A percentile compares a stretch with the other conserved stretches of the same genome.
Evolutionary conservation across 2,888 invertebrate species (phyloP).

Genomic region (Elysia crispata): DNA sequence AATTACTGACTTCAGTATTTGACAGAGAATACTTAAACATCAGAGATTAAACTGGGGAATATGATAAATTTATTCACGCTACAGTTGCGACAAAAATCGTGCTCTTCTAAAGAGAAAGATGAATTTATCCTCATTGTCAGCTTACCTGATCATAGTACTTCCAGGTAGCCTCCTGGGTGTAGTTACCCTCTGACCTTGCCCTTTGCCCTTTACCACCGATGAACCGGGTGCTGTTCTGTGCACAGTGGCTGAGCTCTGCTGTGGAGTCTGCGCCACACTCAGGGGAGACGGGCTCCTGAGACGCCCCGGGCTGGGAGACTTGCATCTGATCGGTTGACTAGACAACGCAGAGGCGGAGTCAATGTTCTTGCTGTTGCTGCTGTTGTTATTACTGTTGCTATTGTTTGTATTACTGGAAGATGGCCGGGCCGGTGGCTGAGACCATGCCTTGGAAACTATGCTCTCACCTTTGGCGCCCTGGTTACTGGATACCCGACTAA

Average conservation of each 20-base stretch:
- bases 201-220: not conserved
- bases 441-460: not conserved
- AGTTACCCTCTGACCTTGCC: not conserved
- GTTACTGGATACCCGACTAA: too few species aligned
- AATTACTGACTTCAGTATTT: too few species aligned
- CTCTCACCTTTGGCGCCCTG: not conserved
- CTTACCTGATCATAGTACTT: conserved; percentile 15
- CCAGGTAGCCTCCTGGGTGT: not conserved
- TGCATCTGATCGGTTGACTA: conserved; percentile 29
- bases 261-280: not conserved
- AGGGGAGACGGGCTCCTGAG: conserved; percentile 32
- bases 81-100: too few species aligned
- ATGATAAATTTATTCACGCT: too few species aligned
- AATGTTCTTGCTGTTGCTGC: not conserved
- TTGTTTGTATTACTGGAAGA: not conserved
- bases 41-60: too few species aligned
- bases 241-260: not conserved
- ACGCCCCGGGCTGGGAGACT: conserved; percentile 41
- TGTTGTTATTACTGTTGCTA: not conserved
- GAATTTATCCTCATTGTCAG: too few species aligned
- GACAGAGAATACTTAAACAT: too few species aligned
- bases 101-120: too few species aligned
- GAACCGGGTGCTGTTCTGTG: not conserved
- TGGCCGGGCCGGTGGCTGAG: not conserved
- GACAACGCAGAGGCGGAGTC: not conserved